phyloP scores from a whole-genome alignment of 2,888 invertebrate genomes.

The Erebia ligea region DNA sequence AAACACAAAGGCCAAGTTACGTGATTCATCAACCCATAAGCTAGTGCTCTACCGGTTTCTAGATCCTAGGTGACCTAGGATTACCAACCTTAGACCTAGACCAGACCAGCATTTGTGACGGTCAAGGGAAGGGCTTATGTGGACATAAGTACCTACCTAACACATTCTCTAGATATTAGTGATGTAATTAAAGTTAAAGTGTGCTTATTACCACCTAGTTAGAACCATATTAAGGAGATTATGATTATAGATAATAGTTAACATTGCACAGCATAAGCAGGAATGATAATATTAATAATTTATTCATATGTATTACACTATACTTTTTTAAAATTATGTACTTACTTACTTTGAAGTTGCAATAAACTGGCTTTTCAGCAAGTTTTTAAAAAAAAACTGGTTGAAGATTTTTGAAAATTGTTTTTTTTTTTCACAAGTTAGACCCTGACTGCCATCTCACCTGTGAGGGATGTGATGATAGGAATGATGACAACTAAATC shows the following conservation, averaged over 20 bases:
- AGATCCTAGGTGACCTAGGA: neutral
- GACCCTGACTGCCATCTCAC: too few species aligned
- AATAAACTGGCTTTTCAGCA: too few species aligned
- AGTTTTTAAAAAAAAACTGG: too few species aligned
- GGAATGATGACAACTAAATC: too few species aligned
- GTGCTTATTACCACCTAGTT: slow-evolving; percentile 10
- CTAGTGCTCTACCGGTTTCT: slow-evolving; percentile 9
- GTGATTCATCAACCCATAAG: slow-evolving; percentile 4
- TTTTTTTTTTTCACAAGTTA: too few species aligned
- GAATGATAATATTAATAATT: neutral
- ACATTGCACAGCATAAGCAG: neutral
- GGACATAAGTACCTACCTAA: neutral
- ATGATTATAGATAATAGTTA: neutral
- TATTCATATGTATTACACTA: neutral
- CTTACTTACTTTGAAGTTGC: too few species aligned
- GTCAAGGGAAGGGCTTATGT: slow-evolving; percentile 7
- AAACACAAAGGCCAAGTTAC: neutral
- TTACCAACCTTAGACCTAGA: neutral
- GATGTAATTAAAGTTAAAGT: neutral
- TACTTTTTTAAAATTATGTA: neutral
- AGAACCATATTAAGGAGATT: neutral
- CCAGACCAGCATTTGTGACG: neutral
- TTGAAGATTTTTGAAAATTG: too few species aligned
- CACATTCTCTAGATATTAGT: slow-evolving; percentile 4
- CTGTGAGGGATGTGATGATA: too few species aligned